Base-by-base conservation (phyloP, 2,888 invertebrate species). In the Diadegma fenestrale region DNA sequence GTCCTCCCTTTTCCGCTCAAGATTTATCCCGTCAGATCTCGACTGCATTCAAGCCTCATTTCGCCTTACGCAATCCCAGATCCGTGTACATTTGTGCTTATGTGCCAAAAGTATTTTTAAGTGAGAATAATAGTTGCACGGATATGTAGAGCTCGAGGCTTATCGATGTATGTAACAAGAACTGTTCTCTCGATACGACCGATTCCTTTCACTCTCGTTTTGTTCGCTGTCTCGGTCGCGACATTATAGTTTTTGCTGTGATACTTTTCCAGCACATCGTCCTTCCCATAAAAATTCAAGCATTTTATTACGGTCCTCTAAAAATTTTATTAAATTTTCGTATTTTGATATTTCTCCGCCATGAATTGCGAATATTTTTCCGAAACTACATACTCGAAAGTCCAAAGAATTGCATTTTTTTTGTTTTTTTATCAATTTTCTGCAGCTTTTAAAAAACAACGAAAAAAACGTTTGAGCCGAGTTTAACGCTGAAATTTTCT, bases 401-500 rank as follows among this genome's bases (percentile, higher is more conserved):
- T 19, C 33, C 3, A 10, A 10, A 71, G 14, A 51, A 33, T 51
- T 14, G n/a, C 37, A 17, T 8, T 1, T 7, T n/a, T 2, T 19
- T 22, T 22, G 1, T 7, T n/a, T 2, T 19, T 22, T 22, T 37
- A 41, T 41, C 22, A 14, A 26, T 5, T 22, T 5, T 37, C 17
- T 19, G 6, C 7, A 71, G 33, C 30, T 17, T 48, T n/a, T 12
- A 19, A 22, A 6, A 41, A 30, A 17, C 43, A 80, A 72, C n/a
- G n/a, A 61, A n/a, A 66, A 73, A 45, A n/a, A 58, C 43, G 82
- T 81, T 82, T 54, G 72, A 76, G 87, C 81, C 75, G 86, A 80
- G 79, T 86, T 88, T 68, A 37, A 78, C 61, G 30, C 58, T 54
- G 69, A 71, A 76, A 81, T 77, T 77, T 51, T 77, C 54, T n/a